Percentiles rank a stretch among this genome's conserved stretches.
Conservation (phyloP, 2,113 vertebrate genomes). For the Heptranchias perlo region DNA sequence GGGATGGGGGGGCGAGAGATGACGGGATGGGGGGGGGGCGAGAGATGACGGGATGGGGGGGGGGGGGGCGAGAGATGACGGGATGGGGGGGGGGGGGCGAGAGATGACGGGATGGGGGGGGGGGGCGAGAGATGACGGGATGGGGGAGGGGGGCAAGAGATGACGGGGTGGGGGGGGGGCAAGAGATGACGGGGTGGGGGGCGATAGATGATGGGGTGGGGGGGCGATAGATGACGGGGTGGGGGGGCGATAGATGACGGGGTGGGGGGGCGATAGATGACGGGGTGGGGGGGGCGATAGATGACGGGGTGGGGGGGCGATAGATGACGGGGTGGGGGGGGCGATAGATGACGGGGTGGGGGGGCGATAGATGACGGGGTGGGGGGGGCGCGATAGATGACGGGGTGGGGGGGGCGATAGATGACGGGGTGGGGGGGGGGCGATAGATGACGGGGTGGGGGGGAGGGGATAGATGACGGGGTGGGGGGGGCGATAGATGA, state of each 20-base stretch:
- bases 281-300: no score
- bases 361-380: no score
- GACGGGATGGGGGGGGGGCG: no score
- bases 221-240: constrained; percentile 35
- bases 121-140: constrained; percentile 41
- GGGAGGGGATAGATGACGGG: no score
- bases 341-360: no score
- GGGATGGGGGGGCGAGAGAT: background rate
- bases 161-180: constrained; percentile 47
- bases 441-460: no score
- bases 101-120: background rate
- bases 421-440: no score
- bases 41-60: no score
- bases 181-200: no score
- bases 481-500: no score
- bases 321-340: no score
- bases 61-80: background rate
- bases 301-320: background rate
- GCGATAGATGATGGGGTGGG: no score
- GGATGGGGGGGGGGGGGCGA: constrained; percentile 37
- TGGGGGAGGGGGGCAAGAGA: background rate
- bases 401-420: background rate
- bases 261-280: background rate
- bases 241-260: constrained; percentile 11
- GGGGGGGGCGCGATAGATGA: background rate